A percentile compares a stretch with the other conserved stretches of the same genome.
Evolutionary conservation across 2,113 vertebrate genomes (phyloP).

Genomic region (Saccopteryx leptura): DNA sequence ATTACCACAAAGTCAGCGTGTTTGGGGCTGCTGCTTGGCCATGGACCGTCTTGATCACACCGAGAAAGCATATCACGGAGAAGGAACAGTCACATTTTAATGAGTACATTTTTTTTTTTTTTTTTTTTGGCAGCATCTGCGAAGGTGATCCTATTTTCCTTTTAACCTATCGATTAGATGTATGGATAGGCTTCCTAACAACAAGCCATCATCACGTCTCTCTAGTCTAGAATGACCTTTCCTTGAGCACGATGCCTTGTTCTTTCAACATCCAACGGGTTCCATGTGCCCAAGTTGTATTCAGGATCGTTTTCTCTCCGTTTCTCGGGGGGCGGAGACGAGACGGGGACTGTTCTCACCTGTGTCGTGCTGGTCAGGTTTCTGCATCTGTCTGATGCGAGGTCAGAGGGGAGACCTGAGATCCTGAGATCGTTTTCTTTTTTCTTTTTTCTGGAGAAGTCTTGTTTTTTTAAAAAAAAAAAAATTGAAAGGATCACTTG

Average conservation of each 20-base stretch:
- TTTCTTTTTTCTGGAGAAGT: not conserved
- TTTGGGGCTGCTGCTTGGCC: not conserved
- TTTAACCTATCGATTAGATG: constrained; percentile 58
- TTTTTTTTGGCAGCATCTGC: not conserved
- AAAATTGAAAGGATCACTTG: not conserved
- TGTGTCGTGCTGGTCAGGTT: not conserved
- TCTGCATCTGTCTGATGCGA: not conserved
- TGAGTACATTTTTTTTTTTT: constrained; percentile 2
- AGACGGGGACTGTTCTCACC: not conserved
- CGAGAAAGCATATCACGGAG: not conserved
- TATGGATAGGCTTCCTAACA: constrained; percentile 72
- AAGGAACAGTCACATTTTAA: constrained; percentile 46
- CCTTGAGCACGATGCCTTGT: constrained; percentile 1
- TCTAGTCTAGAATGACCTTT: constrained; percentile 55
- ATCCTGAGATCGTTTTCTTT: not conserved
- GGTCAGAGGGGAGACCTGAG: not conserved
- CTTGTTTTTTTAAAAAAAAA: not conserved
- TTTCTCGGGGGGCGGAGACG: not conserved
- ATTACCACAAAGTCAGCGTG: not conserved
- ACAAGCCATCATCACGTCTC: constrained; percentile 46
- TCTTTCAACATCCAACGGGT: constrained; percentile 51
- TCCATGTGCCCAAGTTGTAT: not conserved
- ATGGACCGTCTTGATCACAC: not conserved
- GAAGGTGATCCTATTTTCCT: constrained; percentile 20
- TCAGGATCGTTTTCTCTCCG: not conserved